Evolutionary conservation across 2,113 vertebrate genomes (phyloP).

Genomic region (Mustela nigripes): DNA sequence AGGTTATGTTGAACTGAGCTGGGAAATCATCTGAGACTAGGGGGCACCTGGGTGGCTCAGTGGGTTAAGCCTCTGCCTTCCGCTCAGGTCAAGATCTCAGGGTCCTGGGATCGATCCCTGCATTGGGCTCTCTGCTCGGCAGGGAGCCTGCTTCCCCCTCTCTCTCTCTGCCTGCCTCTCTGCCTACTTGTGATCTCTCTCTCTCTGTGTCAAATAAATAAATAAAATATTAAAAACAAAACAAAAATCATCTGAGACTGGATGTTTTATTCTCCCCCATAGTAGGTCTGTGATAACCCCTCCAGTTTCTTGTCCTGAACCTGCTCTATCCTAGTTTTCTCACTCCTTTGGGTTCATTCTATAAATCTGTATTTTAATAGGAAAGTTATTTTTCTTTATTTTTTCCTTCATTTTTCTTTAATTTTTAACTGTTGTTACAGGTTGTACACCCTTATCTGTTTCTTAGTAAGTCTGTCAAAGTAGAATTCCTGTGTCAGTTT

Average conservation of each 20-base stretch:
- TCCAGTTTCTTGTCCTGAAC: neutral
- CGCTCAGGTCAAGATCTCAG: too few relatives aligned
- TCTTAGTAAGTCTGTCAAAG: neutral
- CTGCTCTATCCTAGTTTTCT: neutral
- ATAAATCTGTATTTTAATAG: neutral
- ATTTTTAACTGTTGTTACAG: neutral
- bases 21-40: neutral
- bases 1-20: neutral
- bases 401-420: neutral
- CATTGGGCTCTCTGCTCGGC: too few relatives aligned
- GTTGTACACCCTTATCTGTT: neutral
- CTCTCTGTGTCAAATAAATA: too few relatives aligned
- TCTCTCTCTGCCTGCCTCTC: too few relatives aligned
- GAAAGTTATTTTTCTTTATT: neutral
- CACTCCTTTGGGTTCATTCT: neutral
- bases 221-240: too few relatives aligned
- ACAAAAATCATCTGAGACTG: neutral
- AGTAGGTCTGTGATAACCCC: neutral
- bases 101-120: too few relatives aligned
- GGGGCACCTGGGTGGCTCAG: too few relatives aligned
- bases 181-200: too few relatives aligned
- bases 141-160: too few relatives aligned
- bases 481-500: neutral
- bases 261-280: too few relatives aligned
- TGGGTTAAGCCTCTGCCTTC: too few relatives aligned